phyloP scores from a whole-genome alignment of 2,113 vertebrate genomes.

The Melanerpes formicivorus region DNA sequence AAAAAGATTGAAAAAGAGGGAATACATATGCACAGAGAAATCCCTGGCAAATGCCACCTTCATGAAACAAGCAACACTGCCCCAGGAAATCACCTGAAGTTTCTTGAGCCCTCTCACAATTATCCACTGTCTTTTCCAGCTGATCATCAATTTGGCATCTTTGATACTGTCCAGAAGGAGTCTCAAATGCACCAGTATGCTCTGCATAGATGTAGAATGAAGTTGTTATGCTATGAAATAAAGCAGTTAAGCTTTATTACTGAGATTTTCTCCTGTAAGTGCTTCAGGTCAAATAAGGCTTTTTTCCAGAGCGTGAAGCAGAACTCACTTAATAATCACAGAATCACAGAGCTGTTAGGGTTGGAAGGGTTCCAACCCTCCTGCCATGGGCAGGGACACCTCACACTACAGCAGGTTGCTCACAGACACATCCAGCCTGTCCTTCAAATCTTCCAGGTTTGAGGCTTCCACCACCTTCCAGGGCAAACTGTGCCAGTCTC shows the following conservation, averaged over 20 bases:
- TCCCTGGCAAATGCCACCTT: background rate
- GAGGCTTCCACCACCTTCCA: too few species aligned
- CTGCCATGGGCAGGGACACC: too few species aligned
- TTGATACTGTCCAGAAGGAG: background rate
- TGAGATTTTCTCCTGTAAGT: background rate
- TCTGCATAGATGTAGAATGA: background rate
- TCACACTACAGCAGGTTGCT: too few species aligned
- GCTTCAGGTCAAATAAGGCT: background rate
- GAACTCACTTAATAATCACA: background rate
- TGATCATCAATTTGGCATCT: background rate
- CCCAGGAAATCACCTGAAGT: background rate
- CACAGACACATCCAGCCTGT: too few species aligned
- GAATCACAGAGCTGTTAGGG: background rate
- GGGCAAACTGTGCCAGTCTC: too few species aligned
- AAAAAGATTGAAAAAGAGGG: background rate
- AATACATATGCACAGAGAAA: background rate
- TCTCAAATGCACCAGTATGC: background rate
- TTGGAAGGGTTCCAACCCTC: too few species aligned
- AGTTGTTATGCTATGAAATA: background rate
- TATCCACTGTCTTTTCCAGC: background rate
- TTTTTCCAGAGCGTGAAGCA: constrained; percentile 3
- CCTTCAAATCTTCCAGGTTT: too few species aligned
- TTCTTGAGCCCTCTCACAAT: background rate
- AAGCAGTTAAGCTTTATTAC: background rate
- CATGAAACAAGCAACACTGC: background rate